Evolutionary conservation across 2,888 invertebrate genomes (phyloP), one percentile per base, ranked within the genome.

Genomic region (Mesochorus sp.): DNA sequence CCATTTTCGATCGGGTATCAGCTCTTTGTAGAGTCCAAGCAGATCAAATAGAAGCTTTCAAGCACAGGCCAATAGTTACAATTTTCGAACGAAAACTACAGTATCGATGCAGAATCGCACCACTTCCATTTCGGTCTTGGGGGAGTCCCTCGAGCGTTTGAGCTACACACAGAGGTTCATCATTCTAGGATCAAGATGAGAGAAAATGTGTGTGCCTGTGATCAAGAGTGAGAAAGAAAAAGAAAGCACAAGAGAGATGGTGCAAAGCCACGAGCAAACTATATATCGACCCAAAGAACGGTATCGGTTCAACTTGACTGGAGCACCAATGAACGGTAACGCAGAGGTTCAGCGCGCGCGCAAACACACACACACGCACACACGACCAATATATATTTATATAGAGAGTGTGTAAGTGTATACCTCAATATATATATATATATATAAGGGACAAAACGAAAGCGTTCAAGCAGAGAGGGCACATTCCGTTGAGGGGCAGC

Each of bases 391-490:
- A n/a, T n/a, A n/a, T n/a, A n/a, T n/a, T n/a, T n/a, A n/a, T n/a
- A n/a, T n/a, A n/a, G n/a, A n/a, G n/a, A n/a, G n/a, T n/a, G n/a
- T n/a, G n/a, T n/a, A n/a, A n/a, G n/a, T n/a, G n/a, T n/a, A n/a
- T n/a, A n/a, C n/a, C n/a, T n/a, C n/a, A n/a, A n/a, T n/a, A 34
- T 24, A 19, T 55, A 34, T 14, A 8, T 61, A 10, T 71, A 61
- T 55, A 62, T 21, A 42, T 53, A 19, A 39, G 31, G 51, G 21
- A 31, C 42, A 14, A 53, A 71, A 71, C 31, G 61, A 31, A 64
- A 59, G 57, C 57, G 74, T 78, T 53, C 73, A 51, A 73, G 64
- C 51, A 51, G 59, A 64, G 64, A 70, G 51, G n/a, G n/a, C 73
- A 57, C 62, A 74, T 67, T 67, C 55, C 51, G 42, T 61, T 21